Percentiles rank a stretch among this genome's conserved stretches.
Evolutionary conservation across 2,888 invertebrate species (phyloP).

Genomic region (Thumatha senex): DNA sequence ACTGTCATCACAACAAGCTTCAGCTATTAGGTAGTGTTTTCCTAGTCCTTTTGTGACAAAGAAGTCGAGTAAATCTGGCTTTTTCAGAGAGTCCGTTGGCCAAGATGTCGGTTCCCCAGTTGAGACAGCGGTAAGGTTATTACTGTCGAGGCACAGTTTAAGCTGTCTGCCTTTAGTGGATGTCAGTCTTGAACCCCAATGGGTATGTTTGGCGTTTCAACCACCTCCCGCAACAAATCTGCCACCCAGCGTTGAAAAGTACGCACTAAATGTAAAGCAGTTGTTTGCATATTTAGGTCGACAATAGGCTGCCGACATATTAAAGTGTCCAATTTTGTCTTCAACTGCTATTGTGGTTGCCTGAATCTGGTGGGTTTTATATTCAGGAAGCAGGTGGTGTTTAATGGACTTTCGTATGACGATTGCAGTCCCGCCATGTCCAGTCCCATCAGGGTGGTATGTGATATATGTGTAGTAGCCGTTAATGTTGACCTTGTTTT

Average conservation of each 20-base stretch:
- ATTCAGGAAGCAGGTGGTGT: constrained; percentile 5
- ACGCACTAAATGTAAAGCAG: not conserved
- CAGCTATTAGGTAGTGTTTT: not conserved
- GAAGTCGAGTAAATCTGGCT: constrained; percentile 29
- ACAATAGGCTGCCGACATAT: constrained; percentile 21
- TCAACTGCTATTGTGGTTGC: constrained; percentile 11
- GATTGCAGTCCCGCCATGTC: constrained; percentile 19
- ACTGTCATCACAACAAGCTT: constrained; percentile 14
- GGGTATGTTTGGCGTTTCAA: constrained; percentile 23
- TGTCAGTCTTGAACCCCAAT: constrained; percentile 21
- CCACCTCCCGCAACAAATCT: constrained; percentile 21
- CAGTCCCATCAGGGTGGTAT: constrained; percentile 22
- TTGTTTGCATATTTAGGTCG: constrained; percentile 24
- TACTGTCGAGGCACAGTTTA: not conserved
- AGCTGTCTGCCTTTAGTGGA: constrained; percentile 8
- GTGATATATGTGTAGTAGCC: constrained; percentile 2
- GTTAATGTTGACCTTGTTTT: not conserved
- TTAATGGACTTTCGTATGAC: constrained; percentile 12
- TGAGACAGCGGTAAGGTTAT: constrained; percentile 4
- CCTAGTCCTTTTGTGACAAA: constrained; percentile 15
- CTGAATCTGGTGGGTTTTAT: constrained; percentile 14
- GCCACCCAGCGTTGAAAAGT: constrained; percentile 13
- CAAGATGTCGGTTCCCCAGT: constrained; percentile 20
- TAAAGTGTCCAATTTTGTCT: constrained; percentile 8
- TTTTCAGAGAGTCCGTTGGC: constrained; percentile 20